These are phyloP conservation scores for Mycalesis mineus DNA, from an alignment of 2,888 invertebrate species.

Conservation along the genomic window DNA sequence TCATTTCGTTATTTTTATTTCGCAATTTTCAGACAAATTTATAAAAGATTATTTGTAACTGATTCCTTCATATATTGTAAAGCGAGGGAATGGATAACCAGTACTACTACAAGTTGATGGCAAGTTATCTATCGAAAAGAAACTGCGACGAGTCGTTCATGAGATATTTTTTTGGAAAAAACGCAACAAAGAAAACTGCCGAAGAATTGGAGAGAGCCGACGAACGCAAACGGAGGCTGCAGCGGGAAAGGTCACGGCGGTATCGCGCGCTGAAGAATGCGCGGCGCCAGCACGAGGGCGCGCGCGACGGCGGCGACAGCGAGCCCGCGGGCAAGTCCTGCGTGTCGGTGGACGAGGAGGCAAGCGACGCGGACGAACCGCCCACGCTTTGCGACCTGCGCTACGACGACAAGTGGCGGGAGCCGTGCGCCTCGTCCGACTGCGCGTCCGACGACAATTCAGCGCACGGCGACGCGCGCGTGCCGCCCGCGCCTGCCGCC, in stretches of 20 bases:
- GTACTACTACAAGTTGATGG: slow-evolving; percentile 73
- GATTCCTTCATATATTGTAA: neutral
- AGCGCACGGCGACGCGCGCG: slow-evolving; percentile 54
- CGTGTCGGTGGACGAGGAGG: slow-evolving; percentile 53
- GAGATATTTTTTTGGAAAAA: slow-evolving; percentile 73
- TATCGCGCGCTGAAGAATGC: slow-evolving; percentile 71
- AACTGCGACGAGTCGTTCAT: slow-evolving; percentile 75
- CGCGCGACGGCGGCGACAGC: slow-evolving; percentile 46
- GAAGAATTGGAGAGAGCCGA: slow-evolving; percentile 70
- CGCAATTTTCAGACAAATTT: slow-evolving; percentile 56
- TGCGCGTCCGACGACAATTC: slow-evolving; percentile 70
- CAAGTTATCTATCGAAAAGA: slow-evolving; percentile 69
- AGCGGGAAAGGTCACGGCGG: slow-evolving; percentile 65
- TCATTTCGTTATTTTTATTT: slow-evolving; percentile 74
- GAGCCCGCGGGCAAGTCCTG: slow-evolving; percentile 50
- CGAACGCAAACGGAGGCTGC: slow-evolving; percentile 65
- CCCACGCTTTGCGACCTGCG: slow-evolving; percentile 66
- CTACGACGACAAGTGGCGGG: slow-evolving; percentile 64
- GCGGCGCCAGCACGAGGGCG: slow-evolving; percentile 63
- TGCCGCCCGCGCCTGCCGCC: slow-evolving; percentile 41
- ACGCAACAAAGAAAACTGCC: slow-evolving; percentile 64
- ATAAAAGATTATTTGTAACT: slow-evolving; percentile 35
- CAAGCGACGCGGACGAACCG: slow-evolving; percentile 66
- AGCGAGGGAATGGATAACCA: slow-evolving; percentile 60
- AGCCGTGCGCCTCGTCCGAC: slow-evolving; percentile 51